Percentiles rank a stretch among this genome's conserved stretches.
Conservation (phyloP, 1,140 invertebrate genomes). For the Tetraneura akinire region DNA sequence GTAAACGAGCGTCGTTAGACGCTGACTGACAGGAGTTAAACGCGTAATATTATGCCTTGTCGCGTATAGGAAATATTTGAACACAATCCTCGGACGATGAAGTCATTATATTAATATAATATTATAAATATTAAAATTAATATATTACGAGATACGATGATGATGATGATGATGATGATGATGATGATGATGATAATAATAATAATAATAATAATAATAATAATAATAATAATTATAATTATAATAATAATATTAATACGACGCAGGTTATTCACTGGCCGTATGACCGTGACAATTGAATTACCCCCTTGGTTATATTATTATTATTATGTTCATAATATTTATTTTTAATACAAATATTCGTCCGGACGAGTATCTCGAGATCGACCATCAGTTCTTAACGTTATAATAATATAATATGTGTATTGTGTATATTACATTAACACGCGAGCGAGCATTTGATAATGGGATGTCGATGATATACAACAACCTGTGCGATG, state of each 20-base stretch:
- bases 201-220: too few relatives aligned
- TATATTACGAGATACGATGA: too few relatives aligned
- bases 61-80: constrained; percentile 27
- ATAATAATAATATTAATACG: constrained; percentile 5
- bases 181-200: too few relatives aligned
- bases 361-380: neutral
- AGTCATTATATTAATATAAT: neutral
- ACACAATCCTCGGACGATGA: constrained; percentile 1
- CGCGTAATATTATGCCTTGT: constrained; percentile 15
- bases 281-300: constrained; percentile 44
- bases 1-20: neutral
- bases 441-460: neutral
- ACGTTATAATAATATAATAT: neutral
- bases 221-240: too few relatives aligned
- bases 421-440: too few relatives aligned
- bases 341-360: constrained; percentile 17
- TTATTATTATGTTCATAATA: constrained; percentile 1
- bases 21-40: constrained; percentile 5
- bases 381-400: neutral
- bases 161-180: too few relatives aligned
- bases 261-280: constrained; percentile 32
- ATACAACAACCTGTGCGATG: constrained; percentile 9
- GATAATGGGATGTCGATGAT: neutral
- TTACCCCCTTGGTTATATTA: neutral
- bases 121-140: too few relatives aligned